Evolutionary conservation across 2,797 vertebrate genomes (phyloP), one percentile per base, ranked within the genome.

Genomic region (Ara ararauna): DNA sequence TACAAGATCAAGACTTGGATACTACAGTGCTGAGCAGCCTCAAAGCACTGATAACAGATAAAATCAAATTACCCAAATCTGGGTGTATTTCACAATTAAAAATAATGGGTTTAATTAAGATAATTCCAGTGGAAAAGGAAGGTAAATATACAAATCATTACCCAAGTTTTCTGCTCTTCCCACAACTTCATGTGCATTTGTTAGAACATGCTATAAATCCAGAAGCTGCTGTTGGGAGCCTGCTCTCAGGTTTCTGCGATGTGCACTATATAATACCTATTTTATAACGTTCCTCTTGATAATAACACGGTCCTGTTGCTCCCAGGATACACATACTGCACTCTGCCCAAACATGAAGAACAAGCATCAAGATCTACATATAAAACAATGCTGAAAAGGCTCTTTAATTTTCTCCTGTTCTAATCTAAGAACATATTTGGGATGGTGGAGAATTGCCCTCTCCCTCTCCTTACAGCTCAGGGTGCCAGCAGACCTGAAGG

Each of bases 51-150:
- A 81, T 89, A 93, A 91, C 82, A 94, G 91, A 87, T 94, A 83
- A 88, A 80, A 93, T 77, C 90, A 73, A 86, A 93, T 84, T 80
- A 81, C 83, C 76, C 40, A 30, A 86, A 72, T 68, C 73, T 84
- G 83, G 70, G 73, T 66, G 62, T 86, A 91, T 94, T 81, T 89
- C 66, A 81, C 93, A 88, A 93, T 94, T 90, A 68, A 91, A 95
- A 96, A 91, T 18, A 84, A 94, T 85, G 85, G 4, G 17, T 94
- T 95, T 89, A 87, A 94, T 97, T 90, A 86, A 85, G 96, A 89
- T 65, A 40, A 78, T 93, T 94, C 58, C 74, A 79, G 51, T 30
- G 51, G 73, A 79, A 71, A 81, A 86, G 71, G 91, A 91, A 94
- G 74, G 44, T 32, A 90, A 78, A 50, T 65, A 58, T 18, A 60